Conservation (phyloP, 2,797 vertebrate species). For the Allobates femoralis region DNA sequence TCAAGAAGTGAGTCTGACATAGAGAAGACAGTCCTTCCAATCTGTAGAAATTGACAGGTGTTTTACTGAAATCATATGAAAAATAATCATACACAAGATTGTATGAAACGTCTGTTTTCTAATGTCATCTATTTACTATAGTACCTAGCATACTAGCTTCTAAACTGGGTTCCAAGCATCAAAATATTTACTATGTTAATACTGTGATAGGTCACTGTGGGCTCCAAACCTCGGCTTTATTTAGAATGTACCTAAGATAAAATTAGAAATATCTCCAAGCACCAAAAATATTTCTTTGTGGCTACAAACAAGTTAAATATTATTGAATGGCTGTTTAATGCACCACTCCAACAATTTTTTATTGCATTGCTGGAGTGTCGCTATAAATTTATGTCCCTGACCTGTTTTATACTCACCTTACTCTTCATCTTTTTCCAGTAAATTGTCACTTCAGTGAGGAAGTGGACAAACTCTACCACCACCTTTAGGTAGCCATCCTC, state of each 20-base stretch:
- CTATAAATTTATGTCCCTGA: no score
- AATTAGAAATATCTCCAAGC: not conserved
- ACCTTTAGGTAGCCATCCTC: no score
- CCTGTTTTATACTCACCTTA: no score
- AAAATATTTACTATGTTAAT: slow-evolving; percentile 21
- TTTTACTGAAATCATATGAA: no score
- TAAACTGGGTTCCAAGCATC: not conserved
- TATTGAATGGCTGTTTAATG: not conserved
- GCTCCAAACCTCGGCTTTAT: slow-evolving; percentile 28
- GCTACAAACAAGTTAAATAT: not conserved
- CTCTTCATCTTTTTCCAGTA: no score
- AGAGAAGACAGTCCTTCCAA: not conserved
- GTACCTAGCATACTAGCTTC: not conserved
- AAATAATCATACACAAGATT: no score
- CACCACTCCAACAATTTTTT: no score
- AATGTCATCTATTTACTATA: not conserved
- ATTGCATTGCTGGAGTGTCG: no score
- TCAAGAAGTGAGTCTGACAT: not conserved
- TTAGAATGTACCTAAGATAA: slow-evolving; percentile 6
- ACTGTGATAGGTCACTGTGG: not conserved
- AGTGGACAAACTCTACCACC: no score
- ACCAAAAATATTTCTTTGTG: not conserved
- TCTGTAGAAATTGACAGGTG: no score
- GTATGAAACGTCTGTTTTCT: not conserved
- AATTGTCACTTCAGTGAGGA: no score